A percentile compares a stretch with the other conserved stretches of the same genome.
These are phyloP conservation scores for Ashinkailepas kermadecensis DNA, from an alignment of 2,888 invertebrate genomes.

Conservation along the genomic window DNA sequence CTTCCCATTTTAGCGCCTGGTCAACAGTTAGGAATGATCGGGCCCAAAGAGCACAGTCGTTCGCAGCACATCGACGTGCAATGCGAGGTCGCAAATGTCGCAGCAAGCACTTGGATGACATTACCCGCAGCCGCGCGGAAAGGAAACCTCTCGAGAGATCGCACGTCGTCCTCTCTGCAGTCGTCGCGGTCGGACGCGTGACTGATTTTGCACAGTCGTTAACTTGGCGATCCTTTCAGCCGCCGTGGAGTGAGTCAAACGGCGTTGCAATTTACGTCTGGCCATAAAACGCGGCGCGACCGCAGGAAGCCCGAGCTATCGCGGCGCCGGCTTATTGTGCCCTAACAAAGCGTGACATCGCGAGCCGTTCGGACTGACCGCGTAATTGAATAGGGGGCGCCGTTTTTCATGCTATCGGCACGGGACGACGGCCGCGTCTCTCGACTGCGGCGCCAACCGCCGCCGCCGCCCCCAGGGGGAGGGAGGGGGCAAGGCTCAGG, in stretches of 20 bases:
- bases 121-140: too few relatives aligned
- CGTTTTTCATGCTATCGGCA: not conserved
- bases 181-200: too few relatives aligned
- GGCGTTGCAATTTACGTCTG: not conserved
- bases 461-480: not conserved
- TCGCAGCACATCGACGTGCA: too few relatives aligned
- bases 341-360: not conserved
- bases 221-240: not conserved
- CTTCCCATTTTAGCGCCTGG: too few relatives aligned
- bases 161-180: too few relatives aligned
- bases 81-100: too few relatives aligned
- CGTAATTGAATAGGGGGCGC: not conserved
- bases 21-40: too few relatives aligned
- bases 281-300: not conserved
- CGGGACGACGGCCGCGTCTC: not conserved
- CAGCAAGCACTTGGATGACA: too few relatives aligned
- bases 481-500: too few relatives aligned
- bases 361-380: not conserved
- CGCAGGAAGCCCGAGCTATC: not conserved
- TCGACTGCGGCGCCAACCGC: not conserved
- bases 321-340: not conserved
- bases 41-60: too few relatives aligned
- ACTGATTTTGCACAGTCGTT: not conserved
- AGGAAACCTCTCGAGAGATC: too few relatives aligned
- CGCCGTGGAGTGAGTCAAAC: not conserved